Conservation (phyloP, 2,888 invertebrate genomes). For the Acrobeloides nanus region DNA sequence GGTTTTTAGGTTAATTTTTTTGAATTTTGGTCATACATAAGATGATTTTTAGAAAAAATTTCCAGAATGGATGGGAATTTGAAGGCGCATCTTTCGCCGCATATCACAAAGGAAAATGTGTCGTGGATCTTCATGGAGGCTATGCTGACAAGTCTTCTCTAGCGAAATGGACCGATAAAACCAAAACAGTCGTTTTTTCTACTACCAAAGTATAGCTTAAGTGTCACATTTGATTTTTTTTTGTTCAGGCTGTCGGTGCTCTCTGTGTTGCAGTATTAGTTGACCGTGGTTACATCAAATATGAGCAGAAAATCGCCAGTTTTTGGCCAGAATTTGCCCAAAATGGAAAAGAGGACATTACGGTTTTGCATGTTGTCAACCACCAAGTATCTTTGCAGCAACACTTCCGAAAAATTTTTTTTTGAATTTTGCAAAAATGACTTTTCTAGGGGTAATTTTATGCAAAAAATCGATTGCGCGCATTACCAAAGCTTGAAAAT, state of each 20-base stretch:
- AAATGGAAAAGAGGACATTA: constrained; percentile 56
- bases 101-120: constrained; percentile 55
- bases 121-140: constrained; percentile 56
- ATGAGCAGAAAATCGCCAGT: constrained; percentile 52
- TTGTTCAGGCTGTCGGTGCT: constrained; percentile 42
- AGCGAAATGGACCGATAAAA: constrained; percentile 35
- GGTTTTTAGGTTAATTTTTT: constrained; percentile 41
- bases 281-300: constrained; percentile 53
- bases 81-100: constrained; percentile 55
- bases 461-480: too few relatives aligned
- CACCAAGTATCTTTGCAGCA: too few relatives aligned
- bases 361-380: constrained; percentile 50
- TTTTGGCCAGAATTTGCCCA: constrained; percentile 57
- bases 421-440: too few relatives aligned
- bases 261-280: constrained; percentile 52
- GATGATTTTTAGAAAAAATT: constrained; percentile 49
- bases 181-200: constrained; percentile 44
- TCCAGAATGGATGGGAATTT: constrained; percentile 53
- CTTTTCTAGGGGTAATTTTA: too few relatives aligned
- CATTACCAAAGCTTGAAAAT: too few relatives aligned
- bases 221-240: background rate
- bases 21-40: too few relatives aligned
- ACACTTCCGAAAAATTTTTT: too few relatives aligned
- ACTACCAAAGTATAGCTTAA: constrained; percentile 32
- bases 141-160: constrained; percentile 22